Base-by-base conservation (phyloP, 1,140 invertebrate species). In the Diploscapter pachys region DNA sequence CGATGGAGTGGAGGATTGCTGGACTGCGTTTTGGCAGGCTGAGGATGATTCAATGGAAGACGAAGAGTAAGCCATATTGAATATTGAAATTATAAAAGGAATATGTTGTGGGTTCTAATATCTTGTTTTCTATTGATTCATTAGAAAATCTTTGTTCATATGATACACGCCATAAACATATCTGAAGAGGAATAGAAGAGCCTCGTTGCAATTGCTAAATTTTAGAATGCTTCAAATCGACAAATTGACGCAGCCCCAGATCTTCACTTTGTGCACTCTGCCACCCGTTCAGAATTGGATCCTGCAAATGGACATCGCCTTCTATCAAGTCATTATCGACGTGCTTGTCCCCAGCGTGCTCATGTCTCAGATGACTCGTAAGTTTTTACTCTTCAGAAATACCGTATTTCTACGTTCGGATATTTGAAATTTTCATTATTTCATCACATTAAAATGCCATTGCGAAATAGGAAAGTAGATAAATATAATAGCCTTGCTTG, bases 281-380 rank as follows among this genome's bases (percentile, higher is more conserved):
- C 88, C 54, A 88, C 89, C 79, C 89, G 68, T 93, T 53, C 89
- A 91, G 85, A 88, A 90, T 74, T 93, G 90, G 87, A 90, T 93
- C 66, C 89, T 90, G 62, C 89, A 89, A 76, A 92, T 93, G 56
- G 96, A 98, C 88, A 92, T 94, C 85, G 90, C 90, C 74, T 96
- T 97, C 87, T 98, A 98, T 88, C 95, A 98, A 87, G 93, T 93
- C 86, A 89, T 96, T 75, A 94, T 97, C 84, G 71, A 78, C 13
- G 52, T 51, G 51, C 55, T 76, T 5, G 70, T 76, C 8, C 75
- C 75, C 5, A 56, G 68, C 55, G 69, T 76, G 2, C 70, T 76
- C 4, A 54, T 74, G 66, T 68, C 66, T 5, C 48, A 68, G 48
- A 68, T 68, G 66, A 68, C 66, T 52, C 52, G 66, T 68, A 48